Conservation (phyloP, 2,888 invertebrate species). For the Meiosimyza decipiens region DNA sequence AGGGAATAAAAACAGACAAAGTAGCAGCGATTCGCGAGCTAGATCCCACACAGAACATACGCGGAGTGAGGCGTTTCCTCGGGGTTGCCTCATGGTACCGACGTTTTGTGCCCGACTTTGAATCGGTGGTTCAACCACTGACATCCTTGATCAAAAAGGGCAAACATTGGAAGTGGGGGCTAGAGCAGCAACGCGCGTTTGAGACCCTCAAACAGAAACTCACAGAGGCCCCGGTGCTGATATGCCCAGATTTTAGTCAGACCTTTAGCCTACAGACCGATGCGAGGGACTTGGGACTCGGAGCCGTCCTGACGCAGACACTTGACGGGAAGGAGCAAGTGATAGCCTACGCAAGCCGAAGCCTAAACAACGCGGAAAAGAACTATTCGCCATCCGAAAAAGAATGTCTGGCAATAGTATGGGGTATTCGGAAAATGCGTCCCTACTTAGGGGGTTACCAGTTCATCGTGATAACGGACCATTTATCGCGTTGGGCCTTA, state of each 20-base stretch:
- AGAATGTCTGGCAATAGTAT: conserved; percentile 26
- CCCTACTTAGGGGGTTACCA: background rate
- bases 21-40: conserved; percentile 12
- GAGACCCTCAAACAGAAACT: conserved; percentile 14
- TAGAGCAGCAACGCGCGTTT: conserved; percentile 29
- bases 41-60: no score
- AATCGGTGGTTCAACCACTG: conserved; percentile 11
- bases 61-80: no score
- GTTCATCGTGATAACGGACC: conserved; percentile 3
- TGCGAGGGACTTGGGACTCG: conserved; percentile 25
- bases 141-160: conserved; percentile 34
- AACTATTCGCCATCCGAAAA: conserved; percentile 26
- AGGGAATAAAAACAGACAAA: conserved; percentile 32
- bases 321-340: conserved; percentile 7
- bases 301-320: conserved; percentile 30
- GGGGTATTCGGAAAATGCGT: conserved; percentile 17
- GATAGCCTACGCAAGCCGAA: conserved; percentile 23
- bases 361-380: conserved; percentile 2
- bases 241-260: conserved; percentile 19
- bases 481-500: conserved; percentile 33
- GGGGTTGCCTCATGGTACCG: conserved; percentile 33
- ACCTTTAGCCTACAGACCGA: conserved; percentile 30
- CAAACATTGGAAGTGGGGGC: conserved; percentile 29
- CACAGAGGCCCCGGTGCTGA: conserved; percentile 10
- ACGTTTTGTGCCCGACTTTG: conserved; percentile 33